Evolutionary conservation across 2,113 vertebrate species (phyloP), one percentile per base, ranked within the genome.

Genomic region (Bothrops jararaca): DNA sequence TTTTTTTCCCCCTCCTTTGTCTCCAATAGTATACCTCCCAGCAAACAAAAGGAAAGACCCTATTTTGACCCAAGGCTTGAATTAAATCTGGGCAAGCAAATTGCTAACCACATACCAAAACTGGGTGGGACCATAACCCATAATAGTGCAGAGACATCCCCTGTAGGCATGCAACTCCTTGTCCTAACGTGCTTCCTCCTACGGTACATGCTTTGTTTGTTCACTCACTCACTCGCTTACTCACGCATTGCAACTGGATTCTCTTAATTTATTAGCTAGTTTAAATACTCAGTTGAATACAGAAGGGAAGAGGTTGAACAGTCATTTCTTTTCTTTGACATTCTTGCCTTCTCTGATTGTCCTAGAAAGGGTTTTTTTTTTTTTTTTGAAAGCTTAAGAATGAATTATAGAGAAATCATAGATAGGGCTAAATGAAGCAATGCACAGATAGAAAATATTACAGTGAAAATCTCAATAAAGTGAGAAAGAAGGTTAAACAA

Each of bases 1-100:
- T 0, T 22, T 5, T 3, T 0, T 3, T 0, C 1, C 18, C 34
- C 4, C 12, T 5, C 29, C 29, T 2, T 69, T 69, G 18, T 80
- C 34, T 42, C 18, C 74, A 80, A 42, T 22, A 42, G 18, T 80
- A 80, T 42, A 80, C 7, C 74, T 80, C 18, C 34, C 34, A 80
- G 7, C 74, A 80, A 80, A 80, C 34, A 22, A 80, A 80, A 80
- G 18, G 34, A 80, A 80, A 80, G 34, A 42, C 34, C 74, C 34
- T 80, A 80, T 80, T 42, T 80, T 42, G 18, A 34, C 74, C 74
- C 74, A 80, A 80, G 34, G 74, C 74, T 80, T 80, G 74, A 80
- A 80, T 80, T 80, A 80, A 80, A 80, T 80, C 74, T 39, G 7
- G 18, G 34, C 18, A 80, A 80, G 18, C 74, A 80, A 42, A 42